A percentile compares a stretch with the other conserved stretches of the same genome.
Conservation (phyloP, 2,888 invertebrate genomes). For the Spodoptera picta region DNA sequence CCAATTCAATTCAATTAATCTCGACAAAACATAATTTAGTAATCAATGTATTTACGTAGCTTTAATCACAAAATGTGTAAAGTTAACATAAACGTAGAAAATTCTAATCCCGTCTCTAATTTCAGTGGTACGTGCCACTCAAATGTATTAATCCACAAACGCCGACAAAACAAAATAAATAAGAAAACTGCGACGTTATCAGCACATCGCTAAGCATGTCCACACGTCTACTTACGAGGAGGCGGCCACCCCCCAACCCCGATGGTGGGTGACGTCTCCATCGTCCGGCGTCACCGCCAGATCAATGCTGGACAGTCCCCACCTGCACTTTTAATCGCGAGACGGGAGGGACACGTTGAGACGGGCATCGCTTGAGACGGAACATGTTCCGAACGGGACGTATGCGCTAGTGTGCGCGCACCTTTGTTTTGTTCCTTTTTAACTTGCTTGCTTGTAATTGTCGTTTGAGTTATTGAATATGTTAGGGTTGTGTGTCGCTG, state of each 20-base stretch:
- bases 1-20: too few relatives aligned
- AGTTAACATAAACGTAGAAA: slow-evolving; percentile 2
- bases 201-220: slow-evolving; percentile 83
- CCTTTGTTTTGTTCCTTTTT: slow-evolving; percentile 55
- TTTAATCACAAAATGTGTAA: slow-evolving; percentile 6
- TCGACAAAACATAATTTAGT: too few relatives aligned
- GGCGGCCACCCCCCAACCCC: slow-evolving; percentile 35
- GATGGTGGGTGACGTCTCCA: slow-evolving; percentile 71
- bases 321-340: slow-evolving; percentile 87
- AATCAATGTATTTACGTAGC: not conserved
- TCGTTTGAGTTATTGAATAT: slow-evolving; percentile 40
- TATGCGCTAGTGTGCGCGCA: slow-evolving; percentile 56
- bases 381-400: slow-evolving; percentile 38
- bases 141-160: slow-evolving; percentile 48
- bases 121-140: slow-evolving; percentile 39
- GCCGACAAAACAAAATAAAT: slow-evolving; percentile 59
- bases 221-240: slow-evolving; percentile 74
- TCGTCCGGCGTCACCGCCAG: slow-evolving; percentile 82
- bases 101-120: slow-evolving; percentile 31
- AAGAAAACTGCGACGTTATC: slow-evolving; percentile 77
- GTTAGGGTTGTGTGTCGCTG: slow-evolving; percentile 8
- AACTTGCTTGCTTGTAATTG: slow-evolving; percentile 36
- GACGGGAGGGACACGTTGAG: slow-evolving; percentile 53
- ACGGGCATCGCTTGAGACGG: slow-evolving; percentile 53
- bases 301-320: slow-evolving; percentile 86